Conservation (phyloP, 2,888 invertebrate species). For the Brenthis ino region DNA sequence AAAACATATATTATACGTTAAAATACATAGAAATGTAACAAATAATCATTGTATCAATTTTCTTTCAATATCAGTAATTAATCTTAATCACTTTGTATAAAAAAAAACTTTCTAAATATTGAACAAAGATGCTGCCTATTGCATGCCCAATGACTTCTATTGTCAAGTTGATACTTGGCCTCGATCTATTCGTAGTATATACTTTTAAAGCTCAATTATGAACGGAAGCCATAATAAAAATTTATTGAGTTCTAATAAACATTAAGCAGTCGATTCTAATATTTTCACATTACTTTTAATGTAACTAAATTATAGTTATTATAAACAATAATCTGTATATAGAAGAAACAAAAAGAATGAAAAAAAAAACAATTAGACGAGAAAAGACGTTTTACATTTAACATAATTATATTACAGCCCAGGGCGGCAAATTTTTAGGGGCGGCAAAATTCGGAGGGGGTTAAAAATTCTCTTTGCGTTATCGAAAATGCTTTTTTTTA, state of each 20-base stretch:
- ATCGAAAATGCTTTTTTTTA: too few relatives aligned
- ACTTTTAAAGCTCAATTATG: conserved; percentile 16
- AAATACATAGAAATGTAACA: neutral
- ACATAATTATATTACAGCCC: neutral
- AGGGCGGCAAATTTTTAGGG: too few relatives aligned
- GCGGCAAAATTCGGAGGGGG: too few relatives aligned
- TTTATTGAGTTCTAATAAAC: conserved; percentile 1
- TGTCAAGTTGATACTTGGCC: conserved; percentile 34
- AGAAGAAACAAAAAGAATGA: too few relatives aligned
- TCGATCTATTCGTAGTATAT: conserved; percentile 32
- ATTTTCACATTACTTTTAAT: too few relatives aligned
- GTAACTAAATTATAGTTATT: too few relatives aligned
- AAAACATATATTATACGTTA: neutral
- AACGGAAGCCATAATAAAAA: conserved; percentile 11
- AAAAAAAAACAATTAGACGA: too few relatives aligned
- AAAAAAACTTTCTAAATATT: neutral
- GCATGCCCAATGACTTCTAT: conserved; percentile 29
- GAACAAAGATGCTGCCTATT: neutral
- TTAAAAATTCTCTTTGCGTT: too few relatives aligned
- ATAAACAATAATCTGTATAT: too few relatives aligned
- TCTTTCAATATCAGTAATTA: too few relatives aligned
- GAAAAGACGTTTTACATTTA: neutral
- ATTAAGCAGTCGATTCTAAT: neutral
- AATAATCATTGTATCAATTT: too few relatives aligned
- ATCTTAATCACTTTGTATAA: neutral